Conservation (phyloP, 2,888 invertebrate genomes). For the Dysmachus trigonus region DNA sequence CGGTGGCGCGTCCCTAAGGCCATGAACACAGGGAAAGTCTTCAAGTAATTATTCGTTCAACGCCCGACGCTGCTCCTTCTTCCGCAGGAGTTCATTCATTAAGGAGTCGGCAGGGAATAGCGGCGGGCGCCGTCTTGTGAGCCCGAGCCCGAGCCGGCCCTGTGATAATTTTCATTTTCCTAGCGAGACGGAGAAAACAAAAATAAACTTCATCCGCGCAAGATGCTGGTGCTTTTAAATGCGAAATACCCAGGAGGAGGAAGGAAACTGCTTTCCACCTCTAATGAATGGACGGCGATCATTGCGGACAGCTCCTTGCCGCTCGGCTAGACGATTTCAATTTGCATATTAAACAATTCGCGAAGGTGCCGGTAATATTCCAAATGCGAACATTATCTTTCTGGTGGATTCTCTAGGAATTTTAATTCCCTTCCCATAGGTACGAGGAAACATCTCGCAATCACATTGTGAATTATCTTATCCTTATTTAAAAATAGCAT, state of each 20-base stretch:
- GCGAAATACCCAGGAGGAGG: background rate
- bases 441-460: background rate
- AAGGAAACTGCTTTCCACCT: background rate
- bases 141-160: background rate
- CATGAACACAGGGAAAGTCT: slow-evolving; percentile 42
- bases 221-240: background rate
- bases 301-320: slow-evolving; percentile 5
- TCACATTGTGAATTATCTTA: background rate
- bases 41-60: slow-evolving; percentile 50
- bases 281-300: slow-evolving; percentile 17
- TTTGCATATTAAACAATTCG: slow-evolving; percentile 23
- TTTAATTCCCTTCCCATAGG: background rate
- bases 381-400: background rate
- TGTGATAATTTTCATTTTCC: slow-evolving; percentile 43
- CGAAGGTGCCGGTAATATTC: background rate
- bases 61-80: slow-evolving; percentile 45
- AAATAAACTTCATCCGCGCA: background rate
- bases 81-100: slow-evolving; percentile 45
- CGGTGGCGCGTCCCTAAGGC: slow-evolving; percentile 11
- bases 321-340: slow-evolving; percentile 6
- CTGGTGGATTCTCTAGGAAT: background rate
- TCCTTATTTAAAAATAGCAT: background rate
- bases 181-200: slow-evolving; percentile 42
- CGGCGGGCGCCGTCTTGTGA: slow-evolving; percentile 39
- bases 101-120: slow-evolving; percentile 47